Percentiles rank a stretch among this genome's conserved stretches.
These are phyloP conservation scores for human (Homo sapiens) DNA, from an alignment of 2,113 vertebrate genomes.

Conservation along the genomic window GRCh38 chr13:52896501-52897000, in stretches of 20 bases:
- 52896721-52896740: background rate
- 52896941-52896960: background rate
- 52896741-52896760: conserved; percentile 15
- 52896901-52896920: conserved; percentile 49
- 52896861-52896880: background rate
- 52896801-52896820: background rate
- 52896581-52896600: conserved; percentile 3
- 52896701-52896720: background rate
- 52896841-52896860: background rate
- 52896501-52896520: background rate
- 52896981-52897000: conserved; percentile 59
- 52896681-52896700: conserved; percentile 15
- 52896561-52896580: background rate
- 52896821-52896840: background rate
- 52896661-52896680: conserved; percentile 13
- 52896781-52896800: background rate
- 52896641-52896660: conserved; percentile 38
- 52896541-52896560: conserved; percentile 40
- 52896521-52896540: background rate
- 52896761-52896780: background rate
- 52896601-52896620: conserved; percentile 13
- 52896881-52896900: conserved; percentile 25
- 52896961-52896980: background rate
- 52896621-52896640: conserved; percentile 19
- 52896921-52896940: background rate